Evolutionary conservation across 2,888 invertebrate genomes (phyloP), one percentile per base, ranked within the genome.

Genomic region (Alloplasta piceator): DNA sequence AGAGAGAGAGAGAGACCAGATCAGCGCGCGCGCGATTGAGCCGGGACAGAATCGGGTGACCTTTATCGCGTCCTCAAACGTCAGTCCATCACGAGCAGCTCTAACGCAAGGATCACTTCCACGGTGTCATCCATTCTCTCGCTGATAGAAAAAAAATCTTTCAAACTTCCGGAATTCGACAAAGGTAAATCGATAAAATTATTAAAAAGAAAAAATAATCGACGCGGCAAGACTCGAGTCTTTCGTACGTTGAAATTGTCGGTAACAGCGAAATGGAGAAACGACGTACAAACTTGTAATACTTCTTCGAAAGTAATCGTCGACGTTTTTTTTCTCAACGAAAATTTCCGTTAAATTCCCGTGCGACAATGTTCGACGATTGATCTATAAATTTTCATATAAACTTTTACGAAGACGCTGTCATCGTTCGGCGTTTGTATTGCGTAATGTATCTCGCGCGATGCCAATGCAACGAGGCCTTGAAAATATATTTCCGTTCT

Each of bases 41-140:
- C 46, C 50, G 48, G 36, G 38, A 36, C 6, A 38, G 64, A 55
- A 61, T 48, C 56, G 16, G 38, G 81, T 81, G 77, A 81, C 81
- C 81, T 81, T 81, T 66, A 16, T 78, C 73, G 81, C 81, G 81
- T 81, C 81, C 81, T 81, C 77, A 81, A 82, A 82, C 75, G 78
- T 82, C 83, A 83, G 83, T 83, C 76, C 61, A 68, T 77, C 80
- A 73, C 82, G 68, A 83, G 68, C 80, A 46, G 67, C 78, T 75
- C 76, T 48, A 38, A 66, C 64, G 78, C 46, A 41, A 75, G 67
- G 66, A 74, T 43, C 63, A 12, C 41, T 6, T 36, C 67, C 55
- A 55, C n/a, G 56, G 60, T 58, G 80, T 68, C 76, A 68, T 55
- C 78, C 75, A 38, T 9, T 72, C 43, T 61, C 68, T 74, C 60